Percentiles rank a stretch among this genome's conserved stretches.
phyloP scores from a whole-genome alignment of 1,140 invertebrate species.

The Caenorhabditis remanei region DNA sequence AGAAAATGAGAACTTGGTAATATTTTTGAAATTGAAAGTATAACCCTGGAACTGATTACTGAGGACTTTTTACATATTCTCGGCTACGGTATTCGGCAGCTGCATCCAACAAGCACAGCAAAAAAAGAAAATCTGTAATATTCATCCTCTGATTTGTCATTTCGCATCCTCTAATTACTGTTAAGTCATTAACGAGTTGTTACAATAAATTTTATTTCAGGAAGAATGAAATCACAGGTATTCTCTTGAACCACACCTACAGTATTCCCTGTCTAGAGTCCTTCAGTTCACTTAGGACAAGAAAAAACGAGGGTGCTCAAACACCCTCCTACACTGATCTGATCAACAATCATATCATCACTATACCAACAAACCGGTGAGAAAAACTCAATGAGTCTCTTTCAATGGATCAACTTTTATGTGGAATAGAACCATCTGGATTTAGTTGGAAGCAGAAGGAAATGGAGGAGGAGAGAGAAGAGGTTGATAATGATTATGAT shows the following conservation, averaged over 20 bases:
- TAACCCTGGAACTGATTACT: no score
- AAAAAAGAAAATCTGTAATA: no score
- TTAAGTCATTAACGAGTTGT: no score
- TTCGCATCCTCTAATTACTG: no score
- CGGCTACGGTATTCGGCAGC: no score
- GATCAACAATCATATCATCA: conserved; percentile 26
- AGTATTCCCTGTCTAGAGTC: neutral
- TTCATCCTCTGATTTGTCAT: no score
- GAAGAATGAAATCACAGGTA: neutral
- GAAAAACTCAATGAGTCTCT: conserved; percentile 4
- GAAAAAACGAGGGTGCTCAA: conserved; percentile 24
- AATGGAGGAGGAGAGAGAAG: neutral
- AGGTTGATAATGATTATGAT: conserved; percentile 43
- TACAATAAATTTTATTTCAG: no score
- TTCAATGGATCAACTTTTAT: neutral
- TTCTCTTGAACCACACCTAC: conserved; percentile 7
- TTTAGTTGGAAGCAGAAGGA: neutral
- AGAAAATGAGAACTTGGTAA: no score
- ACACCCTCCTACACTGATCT: conserved; percentile 52
- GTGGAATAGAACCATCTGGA: neutral
- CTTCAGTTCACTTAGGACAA: conserved; percentile 7
- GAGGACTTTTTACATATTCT: no score
- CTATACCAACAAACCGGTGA: neutral
- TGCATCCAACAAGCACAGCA: no score
- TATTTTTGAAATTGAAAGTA: no score